Conservation (phyloP, 2,797 vertebrate genomes). For the Taenioides sp. region DNA sequence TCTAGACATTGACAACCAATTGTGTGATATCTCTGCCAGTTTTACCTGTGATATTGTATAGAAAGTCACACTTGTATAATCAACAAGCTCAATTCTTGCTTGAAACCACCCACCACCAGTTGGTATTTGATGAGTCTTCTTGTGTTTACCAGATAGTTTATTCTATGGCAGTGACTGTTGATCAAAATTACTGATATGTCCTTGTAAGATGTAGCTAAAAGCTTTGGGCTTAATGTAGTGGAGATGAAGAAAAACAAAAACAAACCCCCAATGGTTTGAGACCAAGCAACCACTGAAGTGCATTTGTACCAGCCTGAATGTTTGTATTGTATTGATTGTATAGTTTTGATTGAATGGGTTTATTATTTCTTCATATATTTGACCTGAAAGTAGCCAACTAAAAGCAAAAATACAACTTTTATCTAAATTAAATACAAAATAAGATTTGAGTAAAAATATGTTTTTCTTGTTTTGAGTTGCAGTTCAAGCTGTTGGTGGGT, state of each 20-base stretch:
- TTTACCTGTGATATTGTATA: neutral
- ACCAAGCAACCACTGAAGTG: neutral
- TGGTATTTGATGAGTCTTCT: no score
- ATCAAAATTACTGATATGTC: conserved; percentile 34
- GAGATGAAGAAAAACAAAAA: conserved; percentile 16
- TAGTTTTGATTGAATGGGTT: neutral
- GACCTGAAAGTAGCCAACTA: no score
- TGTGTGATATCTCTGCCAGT: neutral
- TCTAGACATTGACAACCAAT: neutral
- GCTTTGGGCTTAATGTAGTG: conserved; percentile 4
- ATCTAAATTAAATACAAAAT: no score
- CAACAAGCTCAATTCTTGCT: neutral
- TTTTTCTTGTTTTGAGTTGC: no score
- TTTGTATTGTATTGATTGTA: no score
- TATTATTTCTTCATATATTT: no score
- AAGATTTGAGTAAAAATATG: no score
- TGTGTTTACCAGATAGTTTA: neutral
- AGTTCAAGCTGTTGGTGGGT: no score
- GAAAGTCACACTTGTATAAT: neutral
- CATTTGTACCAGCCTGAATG: neutral
- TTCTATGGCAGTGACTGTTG: conserved; percentile 10
- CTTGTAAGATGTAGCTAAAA: conserved; percentile 42
- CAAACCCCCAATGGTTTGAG: neutral
- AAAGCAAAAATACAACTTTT: no score
- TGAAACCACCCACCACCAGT: neutral